Percentiles rank a stretch among this genome's conserved stretches.
phyloP scores from a whole-genome alignment of 2,113 vertebrate species.

The Murina feae region DNA sequence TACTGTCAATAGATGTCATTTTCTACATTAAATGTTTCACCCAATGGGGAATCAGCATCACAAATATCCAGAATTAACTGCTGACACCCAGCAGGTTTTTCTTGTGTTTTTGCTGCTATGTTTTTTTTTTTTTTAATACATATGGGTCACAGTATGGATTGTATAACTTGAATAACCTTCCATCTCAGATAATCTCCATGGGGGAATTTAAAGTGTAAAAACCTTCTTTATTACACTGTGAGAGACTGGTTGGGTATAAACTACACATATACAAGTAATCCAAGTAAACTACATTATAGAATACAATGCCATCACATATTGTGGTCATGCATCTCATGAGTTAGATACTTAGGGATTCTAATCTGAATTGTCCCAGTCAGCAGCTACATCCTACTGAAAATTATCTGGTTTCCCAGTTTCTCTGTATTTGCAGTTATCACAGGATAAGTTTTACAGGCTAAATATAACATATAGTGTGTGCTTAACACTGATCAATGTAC shows the following conservation, averaged over 20 bases:
- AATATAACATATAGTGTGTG: not conserved
- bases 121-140: not conserved
- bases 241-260: not conserved
- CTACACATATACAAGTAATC: not conserved
- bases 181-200: not conserved
- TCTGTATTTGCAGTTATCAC: not conserved
- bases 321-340: not conserved
- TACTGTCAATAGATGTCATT: not conserved
- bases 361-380: not conserved
- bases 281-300: not conserved
- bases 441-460: not conserved
- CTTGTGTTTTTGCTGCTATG: not conserved
- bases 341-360: not conserved
- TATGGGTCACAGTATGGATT: not conserved
- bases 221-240: not conserved
- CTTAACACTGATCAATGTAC: not conserved
- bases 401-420: not conserved
- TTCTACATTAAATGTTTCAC: not conserved
- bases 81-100: not conserved
- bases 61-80: not conserved
- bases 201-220: not conserved
- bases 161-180: not conserved
- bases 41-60: not conserved
- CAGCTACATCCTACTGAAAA: not conserved
- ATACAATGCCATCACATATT: not conserved